Conservation (phyloP, 53 echinoderm and acorn worm genomes). For the Zoroaster sp. region DNA sequence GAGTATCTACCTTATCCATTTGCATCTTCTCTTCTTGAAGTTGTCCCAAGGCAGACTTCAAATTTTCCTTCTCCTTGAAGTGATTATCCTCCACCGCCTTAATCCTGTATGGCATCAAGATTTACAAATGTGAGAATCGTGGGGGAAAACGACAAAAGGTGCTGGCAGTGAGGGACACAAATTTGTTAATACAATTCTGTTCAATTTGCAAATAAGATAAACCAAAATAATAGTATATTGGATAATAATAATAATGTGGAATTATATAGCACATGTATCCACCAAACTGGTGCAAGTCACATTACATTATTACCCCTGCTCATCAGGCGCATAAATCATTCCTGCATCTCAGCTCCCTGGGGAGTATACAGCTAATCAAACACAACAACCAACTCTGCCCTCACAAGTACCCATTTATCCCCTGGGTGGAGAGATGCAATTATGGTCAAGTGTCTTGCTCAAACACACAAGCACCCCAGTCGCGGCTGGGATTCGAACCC, state of each 20-base stretch:
- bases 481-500: too few species aligned
- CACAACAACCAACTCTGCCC: too few species aligned
- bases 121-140: neutral
- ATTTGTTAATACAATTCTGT: neutral
- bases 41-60: slow-evolving; percentile 77
- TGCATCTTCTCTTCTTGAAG: slow-evolving; percentile 82
- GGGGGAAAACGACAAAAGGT: neutral
- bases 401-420: too few species aligned
- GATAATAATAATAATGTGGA: neutral
- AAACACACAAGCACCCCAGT: too few species aligned
- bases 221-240: neutral
- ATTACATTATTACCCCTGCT: too few species aligned
- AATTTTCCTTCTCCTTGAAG: slow-evolving; percentile 86
- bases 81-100: slow-evolving; percentile 75
- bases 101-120: slow-evolving; percentile 47
- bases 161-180: neutral
- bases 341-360: too few species aligned
- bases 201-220: neutral
- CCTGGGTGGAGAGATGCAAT: too few species aligned
- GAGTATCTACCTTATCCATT: slow-evolving; percentile 63
- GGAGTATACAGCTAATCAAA: too few species aligned
- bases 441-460: too few species aligned
- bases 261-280: neutral
- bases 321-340: too few species aligned
- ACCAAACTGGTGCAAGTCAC: too few species aligned